These are phyloP conservation scores for Rhinolophus ferrumequinum DNA, from an alignment of 2,113 vertebrate species.

Conservation along the genomic window DNA sequence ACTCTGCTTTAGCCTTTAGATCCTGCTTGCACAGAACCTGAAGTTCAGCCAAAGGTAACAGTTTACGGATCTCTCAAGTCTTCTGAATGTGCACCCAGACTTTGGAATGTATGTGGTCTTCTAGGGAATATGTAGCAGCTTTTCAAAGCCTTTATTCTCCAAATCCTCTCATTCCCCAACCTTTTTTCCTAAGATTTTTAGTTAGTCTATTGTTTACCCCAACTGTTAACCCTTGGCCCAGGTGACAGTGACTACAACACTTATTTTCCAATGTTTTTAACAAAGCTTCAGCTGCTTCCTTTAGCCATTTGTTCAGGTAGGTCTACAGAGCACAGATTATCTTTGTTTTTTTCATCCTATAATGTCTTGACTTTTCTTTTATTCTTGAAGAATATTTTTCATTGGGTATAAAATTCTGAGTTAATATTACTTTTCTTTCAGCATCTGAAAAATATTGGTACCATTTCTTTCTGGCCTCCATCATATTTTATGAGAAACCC, in stretches of 20 bases:
- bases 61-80: background rate
- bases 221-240: background rate
- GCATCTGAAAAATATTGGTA: background rate
- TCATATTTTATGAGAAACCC: background rate
- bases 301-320: background rate
- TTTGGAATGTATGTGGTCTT: background rate
- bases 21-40: background rate
- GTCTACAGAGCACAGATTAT: background rate
- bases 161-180: background rate
- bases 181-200: background rate
- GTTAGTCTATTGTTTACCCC: background rate
- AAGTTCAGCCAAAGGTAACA: background rate
- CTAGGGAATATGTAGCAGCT: background rate
- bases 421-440: background rate
- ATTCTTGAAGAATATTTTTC: background rate
- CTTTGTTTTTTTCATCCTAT: background rate
- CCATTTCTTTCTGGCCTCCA: background rate
- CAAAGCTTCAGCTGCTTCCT: background rate
- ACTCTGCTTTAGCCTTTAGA: background rate
- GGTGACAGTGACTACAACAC: background rate
- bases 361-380: background rate
- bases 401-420: background rate
- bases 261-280: background rate
- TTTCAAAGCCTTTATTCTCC: background rate
- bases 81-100: background rate